Conservation (phyloP, 1,140 invertebrate genomes). For the Vanessa atalanta region DNA sequence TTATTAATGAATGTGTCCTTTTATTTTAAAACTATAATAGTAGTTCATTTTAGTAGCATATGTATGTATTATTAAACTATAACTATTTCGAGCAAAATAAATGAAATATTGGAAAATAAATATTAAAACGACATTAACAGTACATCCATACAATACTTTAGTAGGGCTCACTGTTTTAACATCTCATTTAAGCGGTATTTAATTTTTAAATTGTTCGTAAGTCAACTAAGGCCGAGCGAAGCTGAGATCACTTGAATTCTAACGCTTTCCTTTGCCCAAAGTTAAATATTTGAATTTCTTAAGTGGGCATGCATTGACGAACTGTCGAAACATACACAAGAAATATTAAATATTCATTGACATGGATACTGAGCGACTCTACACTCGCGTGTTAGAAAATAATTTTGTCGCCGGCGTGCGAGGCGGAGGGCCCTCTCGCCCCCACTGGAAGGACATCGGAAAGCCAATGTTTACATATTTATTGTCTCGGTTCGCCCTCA, state of each 20-base stretch:
- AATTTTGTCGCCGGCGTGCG: constrained; percentile 50
- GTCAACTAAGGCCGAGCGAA: constrained; percentile 71
- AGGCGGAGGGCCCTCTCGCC: constrained; percentile 44
- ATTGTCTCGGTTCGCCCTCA: constrained; percentile 72
- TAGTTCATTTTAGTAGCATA: too few species aligned
- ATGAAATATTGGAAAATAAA: too few species aligned
- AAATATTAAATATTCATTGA: constrained; percentile 76
- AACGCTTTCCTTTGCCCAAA: constrained; percentile 79
- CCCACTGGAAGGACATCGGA: constrained; percentile 63
- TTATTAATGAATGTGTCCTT: background rate
- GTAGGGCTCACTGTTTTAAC: constrained; percentile 60
- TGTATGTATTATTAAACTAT: too few species aligned
- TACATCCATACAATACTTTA: constrained; percentile 54
- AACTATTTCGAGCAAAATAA: too few species aligned
- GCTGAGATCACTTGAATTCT: constrained; percentile 80
- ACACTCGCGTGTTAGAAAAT: constrained; percentile 59
- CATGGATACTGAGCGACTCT: constrained; percentile 55
- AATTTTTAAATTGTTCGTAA: constrained; percentile 78
- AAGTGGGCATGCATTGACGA: constrained; percentile 77
- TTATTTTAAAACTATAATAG: too few species aligned
- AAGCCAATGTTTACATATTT: constrained; percentile 57
- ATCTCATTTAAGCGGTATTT: constrained; percentile 75
- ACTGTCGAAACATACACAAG: constrained; percentile 68
- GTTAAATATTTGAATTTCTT: constrained; percentile 79
- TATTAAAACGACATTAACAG: background rate